These are phyloP conservation scores for Copidosoma floridanum DNA, from an alignment of 1,140 invertebrate genomes.

Conservation along the genomic window DNA sequence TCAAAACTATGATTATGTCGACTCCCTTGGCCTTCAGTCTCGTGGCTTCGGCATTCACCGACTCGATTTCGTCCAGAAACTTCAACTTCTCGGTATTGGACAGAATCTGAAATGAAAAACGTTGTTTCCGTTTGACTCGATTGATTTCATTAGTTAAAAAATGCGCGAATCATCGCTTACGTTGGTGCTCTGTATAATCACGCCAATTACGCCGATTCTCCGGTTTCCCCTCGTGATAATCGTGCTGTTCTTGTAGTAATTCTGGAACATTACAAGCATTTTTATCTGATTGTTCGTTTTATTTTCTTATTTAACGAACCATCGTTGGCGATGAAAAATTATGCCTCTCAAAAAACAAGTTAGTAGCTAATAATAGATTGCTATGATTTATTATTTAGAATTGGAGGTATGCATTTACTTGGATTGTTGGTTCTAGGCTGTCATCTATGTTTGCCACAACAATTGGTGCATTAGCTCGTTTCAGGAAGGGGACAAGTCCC, in stretches of 20 bases:
- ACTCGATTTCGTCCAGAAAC: conserved; percentile 68
- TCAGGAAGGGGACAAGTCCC: conserved; percentile 73
- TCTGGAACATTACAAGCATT: too few relatives aligned
- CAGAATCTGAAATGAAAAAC: conserved; percentile 37
- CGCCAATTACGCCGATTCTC: conserved; percentile 82
- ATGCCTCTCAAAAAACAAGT: too few relatives aligned
- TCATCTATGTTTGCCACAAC: conserved; percentile 77
- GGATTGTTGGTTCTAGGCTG: conserved; percentile 66
- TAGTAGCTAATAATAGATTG: too few relatives aligned
- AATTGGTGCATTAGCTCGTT: conserved; percentile 64
- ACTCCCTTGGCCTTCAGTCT: conserved; percentile 63
- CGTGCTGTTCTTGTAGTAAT: conserved; percentile 62
- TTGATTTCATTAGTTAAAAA: too few relatives aligned
- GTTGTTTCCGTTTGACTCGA: not conserved
- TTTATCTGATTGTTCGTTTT: too few relatives aligned
- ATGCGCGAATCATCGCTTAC: conserved; percentile 55
- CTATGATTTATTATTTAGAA: too few relatives aligned
- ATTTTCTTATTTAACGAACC: too few relatives aligned
- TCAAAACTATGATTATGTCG: conserved; percentile 76
- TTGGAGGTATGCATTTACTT: conserved; percentile 33
- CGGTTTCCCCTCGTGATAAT: conserved; percentile 60
- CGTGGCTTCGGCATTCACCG: conserved; percentile 65
- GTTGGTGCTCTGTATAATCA: conserved; percentile 67
- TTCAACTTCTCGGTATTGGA: conserved; percentile 59
- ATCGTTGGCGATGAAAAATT: too few relatives aligned